Evolutionary conservation across 1,140 invertebrate genomes (phyloP), one percentile per base, ranked within the genome.

Genomic region (Hylaeus volcanicus): DNA sequence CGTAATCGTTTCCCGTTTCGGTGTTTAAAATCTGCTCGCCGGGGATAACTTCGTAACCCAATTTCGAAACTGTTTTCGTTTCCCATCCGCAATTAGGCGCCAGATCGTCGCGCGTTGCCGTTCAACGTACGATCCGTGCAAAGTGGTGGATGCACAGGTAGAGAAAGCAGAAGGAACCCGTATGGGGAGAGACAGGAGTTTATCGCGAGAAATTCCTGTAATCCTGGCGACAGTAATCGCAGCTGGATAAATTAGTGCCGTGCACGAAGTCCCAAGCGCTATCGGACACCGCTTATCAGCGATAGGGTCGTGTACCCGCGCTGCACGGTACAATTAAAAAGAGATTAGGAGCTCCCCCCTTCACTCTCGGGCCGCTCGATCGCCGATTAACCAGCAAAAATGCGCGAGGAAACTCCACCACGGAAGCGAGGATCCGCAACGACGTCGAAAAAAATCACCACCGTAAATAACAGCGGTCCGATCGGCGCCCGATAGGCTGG

Each of bases 131-230:
- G 26, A 26, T 26, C 26, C 51, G 51, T 9, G 51, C 2, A 51
- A 51, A 51, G 11, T 6, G 45, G 45, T 48, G 45, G 45, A 48
- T 8, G 41, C 5, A n/a, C 15, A 15, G 43, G 39, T 26, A 26
- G 26, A 26, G 45, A n/a, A 56, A 12, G 26, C 11, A 14, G 48
- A 15, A 58, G 45, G 53, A 51, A 45, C 26, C 65, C 8, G 3
- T 26, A 15, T 15, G 14, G 5, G n/a, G 66, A 26, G 26, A 77
- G 53, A 58, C 41, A 43, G 15, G 39, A 14, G 43, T 72, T 79
- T 79, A 73, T 78, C 75, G 74, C 26, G 53, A 56, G 63, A 82
- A 82, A 79, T 82, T 71, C 75, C 53, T 64, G 80, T 72, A 72
- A 82, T 82, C 69, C 69, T 9, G 63, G 61, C 37, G 80, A 79